phyloP scores from a whole-genome alignment of 2,888 invertebrate species.

The Phalangium opilio region DNA sequence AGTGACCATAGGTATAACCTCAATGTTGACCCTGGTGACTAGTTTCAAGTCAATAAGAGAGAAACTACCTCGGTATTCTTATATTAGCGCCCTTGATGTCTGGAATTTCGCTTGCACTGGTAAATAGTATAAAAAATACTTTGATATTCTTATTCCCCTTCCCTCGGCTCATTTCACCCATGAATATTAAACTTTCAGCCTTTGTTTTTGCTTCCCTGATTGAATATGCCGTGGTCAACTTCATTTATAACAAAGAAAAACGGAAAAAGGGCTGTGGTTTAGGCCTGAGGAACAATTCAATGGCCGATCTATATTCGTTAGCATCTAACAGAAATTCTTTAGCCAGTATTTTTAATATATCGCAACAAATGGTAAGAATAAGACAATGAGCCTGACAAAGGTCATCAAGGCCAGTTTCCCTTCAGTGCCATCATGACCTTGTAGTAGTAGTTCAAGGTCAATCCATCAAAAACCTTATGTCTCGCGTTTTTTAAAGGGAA shows the following conservation, averaged over 20 bases:
- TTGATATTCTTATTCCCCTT: background rate
- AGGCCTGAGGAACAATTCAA: constrained; percentile 11
- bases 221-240: constrained; percentile 21
- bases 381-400: too few relatives aligned
- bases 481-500: too few relatives aligned
- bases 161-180: background rate
- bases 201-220: constrained; percentile 20
- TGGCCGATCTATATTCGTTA: constrained; percentile 12
- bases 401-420: too few relatives aligned
- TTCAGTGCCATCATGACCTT: too few relatives aligned
- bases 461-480: too few relatives aligned
- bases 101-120: constrained; percentile 21
- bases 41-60: constrained; percentile 19
- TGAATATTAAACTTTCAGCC: constrained; percentile 4
- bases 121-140: constrained; percentile 4
- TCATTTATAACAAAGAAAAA: constrained; percentile 20
- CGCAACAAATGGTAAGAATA: too few relatives aligned
- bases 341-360: constrained; percentile 7
- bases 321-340: constrained; percentile 9
- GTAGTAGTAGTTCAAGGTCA: too few relatives aligned
- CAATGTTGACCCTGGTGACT: constrained; percentile 20
- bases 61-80: constrained; percentile 19
- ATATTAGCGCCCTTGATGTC: constrained; percentile 21
- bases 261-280: constrained; percentile 11
- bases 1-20: constrained; percentile 19